Evolutionary conservation across 1,140 invertebrate species (phyloP).

Genomic region (Diachasma alloeum): DNA sequence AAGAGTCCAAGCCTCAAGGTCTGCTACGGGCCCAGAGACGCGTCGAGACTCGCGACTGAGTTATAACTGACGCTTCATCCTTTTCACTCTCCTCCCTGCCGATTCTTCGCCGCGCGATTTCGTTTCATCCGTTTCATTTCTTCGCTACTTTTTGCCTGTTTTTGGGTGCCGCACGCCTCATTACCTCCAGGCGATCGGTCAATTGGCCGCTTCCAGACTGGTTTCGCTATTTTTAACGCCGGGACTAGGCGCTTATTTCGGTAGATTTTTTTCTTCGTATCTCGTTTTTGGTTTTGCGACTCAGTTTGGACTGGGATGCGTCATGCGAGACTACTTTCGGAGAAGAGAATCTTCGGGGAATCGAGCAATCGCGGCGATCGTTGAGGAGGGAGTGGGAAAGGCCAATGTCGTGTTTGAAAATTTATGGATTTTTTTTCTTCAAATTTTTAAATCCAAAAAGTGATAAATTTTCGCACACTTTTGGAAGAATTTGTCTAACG

Average conservation of each 20-base stretch:
- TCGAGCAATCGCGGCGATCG: too few species aligned
- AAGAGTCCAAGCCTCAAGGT: not conserved
- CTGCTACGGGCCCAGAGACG: not conserved
- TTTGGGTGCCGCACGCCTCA: conserved; percentile 18
- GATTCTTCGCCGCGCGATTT: not conserved
- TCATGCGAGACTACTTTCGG: too few species aligned
- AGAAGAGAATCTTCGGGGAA: too few species aligned
- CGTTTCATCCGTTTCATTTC: not conserved
- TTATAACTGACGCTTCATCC: not conserved
- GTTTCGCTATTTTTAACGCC: not conserved
- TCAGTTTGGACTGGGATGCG: too few species aligned
- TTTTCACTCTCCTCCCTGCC: not conserved
- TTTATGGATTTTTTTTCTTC: too few species aligned
- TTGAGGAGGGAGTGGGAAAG: too few species aligned
- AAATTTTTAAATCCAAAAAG: too few species aligned
- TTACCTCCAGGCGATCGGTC: conserved; percentile 32
- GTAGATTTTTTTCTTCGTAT: not conserved
- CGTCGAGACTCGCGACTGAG: not conserved
- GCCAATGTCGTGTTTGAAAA: too few species aligned
- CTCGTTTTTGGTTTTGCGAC: not conserved
- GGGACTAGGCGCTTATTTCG: not conserved
- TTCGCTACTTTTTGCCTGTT: not conserved
- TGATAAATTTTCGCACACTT: too few species aligned
- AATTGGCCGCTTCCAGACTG: conserved; percentile 9
- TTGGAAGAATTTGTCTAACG: too few species aligned